A percentile compares a stretch with the other conserved stretches of the same genome.
Conservation (phyloP, 2,797 vertebrate species). For the Kryptolebias ocellatus region DNA sequence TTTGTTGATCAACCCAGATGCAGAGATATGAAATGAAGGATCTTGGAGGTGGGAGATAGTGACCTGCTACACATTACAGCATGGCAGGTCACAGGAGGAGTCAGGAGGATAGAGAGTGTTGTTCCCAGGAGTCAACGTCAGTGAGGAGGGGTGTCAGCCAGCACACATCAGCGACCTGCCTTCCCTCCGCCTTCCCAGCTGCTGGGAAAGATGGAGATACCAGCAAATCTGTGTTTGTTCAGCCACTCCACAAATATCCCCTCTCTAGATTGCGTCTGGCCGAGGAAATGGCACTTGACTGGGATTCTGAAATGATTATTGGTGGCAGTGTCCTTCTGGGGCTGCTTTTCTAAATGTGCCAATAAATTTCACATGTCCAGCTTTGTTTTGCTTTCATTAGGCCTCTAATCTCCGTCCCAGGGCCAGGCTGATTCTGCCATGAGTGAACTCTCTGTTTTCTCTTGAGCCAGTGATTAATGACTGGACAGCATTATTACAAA, state of each 20-base stretch:
- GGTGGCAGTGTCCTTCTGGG: slow-evolving; percentile 83
- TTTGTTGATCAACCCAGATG: slow-evolving; percentile 30
- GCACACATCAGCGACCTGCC: slow-evolving; percentile 65
- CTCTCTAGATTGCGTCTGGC: slow-evolving; percentile 79
- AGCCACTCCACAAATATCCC: slow-evolving; percentile 88
- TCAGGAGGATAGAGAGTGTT: slow-evolving; percentile 67
- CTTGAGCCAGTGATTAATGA: slow-evolving; percentile 83
- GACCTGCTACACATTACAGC: slow-evolving; percentile 36
- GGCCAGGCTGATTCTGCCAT: slow-evolving; percentile 77
- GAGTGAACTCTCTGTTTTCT: slow-evolving; percentile 83
- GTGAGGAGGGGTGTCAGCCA: slow-evolving; percentile 64
- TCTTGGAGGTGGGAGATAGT: slow-evolving; percentile 41
- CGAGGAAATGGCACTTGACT: slow-evolving; percentile 82
- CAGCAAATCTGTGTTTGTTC: slow-evolving; percentile 89
- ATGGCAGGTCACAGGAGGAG: slow-evolving; percentile 70
- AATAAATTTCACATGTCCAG: slow-evolving; percentile 89
- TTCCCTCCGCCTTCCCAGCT: slow-evolving; percentile 72
- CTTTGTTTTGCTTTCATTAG: slow-evolving; percentile 89
- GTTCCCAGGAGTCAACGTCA: slow-evolving; percentile 77
- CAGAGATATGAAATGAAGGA: slow-evolving; percentile 21
- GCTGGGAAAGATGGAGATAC: slow-evolving; percentile 87
- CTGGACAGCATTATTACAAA: slow-evolving; percentile 79
- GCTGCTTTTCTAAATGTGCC: slow-evolving; percentile 83
- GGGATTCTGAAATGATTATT: slow-evolving; percentile 83
- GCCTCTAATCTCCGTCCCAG: slow-evolving; percentile 83